Evolutionary conservation across 2,888 invertebrate genomes (phyloP).

Genomic region (Cryptophagus acutangulus): DNA sequence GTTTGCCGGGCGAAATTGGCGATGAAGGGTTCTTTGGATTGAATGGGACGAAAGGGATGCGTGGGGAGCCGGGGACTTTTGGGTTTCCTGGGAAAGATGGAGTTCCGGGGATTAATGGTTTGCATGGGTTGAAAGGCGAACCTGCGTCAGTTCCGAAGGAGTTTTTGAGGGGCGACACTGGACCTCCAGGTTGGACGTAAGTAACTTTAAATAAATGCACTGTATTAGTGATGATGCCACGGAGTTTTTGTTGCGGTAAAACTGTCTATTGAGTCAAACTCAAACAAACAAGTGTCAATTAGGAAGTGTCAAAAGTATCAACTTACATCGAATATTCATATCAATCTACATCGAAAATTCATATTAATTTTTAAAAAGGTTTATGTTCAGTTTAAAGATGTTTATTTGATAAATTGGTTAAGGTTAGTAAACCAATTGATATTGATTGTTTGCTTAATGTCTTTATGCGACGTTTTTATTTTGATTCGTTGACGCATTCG

Average conservation of each 20-base stretch:
- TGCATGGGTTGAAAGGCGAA: constrained; percentile 55
- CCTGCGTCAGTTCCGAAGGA: constrained; percentile 50
- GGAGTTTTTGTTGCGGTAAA: too few species aligned
- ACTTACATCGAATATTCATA: too few species aligned
- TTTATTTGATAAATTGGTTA: too few species aligned
- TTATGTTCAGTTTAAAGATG: too few species aligned
- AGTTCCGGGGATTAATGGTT: constrained; percentile 44
- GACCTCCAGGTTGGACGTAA: constrained; percentile 45
- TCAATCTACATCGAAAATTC: too few species aligned
- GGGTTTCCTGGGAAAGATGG: constrained; percentile 45
- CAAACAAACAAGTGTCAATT: too few species aligned
- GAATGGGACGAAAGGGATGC: constrained; percentile 51
- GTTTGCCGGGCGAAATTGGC: constrained; percentile 30
- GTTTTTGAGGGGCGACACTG: constrained; percentile 50
- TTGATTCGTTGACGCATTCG: too few species aligned
- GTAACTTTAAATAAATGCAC: constrained; percentile 19
- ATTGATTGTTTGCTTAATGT: not conserved
- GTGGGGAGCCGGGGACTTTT: constrained; percentile 39
- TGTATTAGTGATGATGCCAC: not conserved
- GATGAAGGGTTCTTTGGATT: constrained; percentile 23
- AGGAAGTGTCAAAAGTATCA: too few species aligned
- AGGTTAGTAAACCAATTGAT: too few species aligned
- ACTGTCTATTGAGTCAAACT: too few species aligned
- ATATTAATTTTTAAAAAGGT: too few species aligned
- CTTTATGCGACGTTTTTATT: not conserved